Conservation (phyloP, 2,888 invertebrate genomes). For the Drosophila testacea region DNA sequence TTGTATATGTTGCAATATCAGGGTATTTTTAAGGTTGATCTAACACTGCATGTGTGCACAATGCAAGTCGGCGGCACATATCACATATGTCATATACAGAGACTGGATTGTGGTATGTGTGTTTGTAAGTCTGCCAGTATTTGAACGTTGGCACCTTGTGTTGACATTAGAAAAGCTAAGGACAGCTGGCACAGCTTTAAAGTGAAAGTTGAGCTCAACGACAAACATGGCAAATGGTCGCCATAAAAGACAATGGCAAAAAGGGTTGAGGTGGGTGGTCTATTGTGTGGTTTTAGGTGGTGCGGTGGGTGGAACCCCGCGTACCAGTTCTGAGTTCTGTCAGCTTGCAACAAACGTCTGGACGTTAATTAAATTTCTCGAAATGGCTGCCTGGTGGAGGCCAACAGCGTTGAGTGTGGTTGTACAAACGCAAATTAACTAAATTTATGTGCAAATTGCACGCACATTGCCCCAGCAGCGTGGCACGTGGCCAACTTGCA, state of each 20-base stretch:
- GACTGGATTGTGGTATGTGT: slow-evolving; percentile 11
- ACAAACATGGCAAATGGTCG: slow-evolving; percentile 39
- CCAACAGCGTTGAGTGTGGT: slow-evolving; percentile 14
- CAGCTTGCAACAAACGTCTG: slow-evolving; percentile 34
- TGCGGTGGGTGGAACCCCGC: not conserved
- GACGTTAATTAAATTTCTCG: slow-evolving; percentile 57
- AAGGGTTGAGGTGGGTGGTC: slow-evolving; percentile 9
- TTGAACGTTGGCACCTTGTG: slow-evolving; percentile 50
- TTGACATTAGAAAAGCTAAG: slow-evolving; percentile 34
- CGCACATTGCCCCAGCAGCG: slow-evolving; percentile 50
- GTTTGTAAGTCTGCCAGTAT: slow-evolving; percentile 10
- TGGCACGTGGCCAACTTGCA: slow-evolving; percentile 40
- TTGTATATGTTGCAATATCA: not conserved
- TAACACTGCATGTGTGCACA: slow-evolving; percentile 8
- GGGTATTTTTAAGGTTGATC: slow-evolving; percentile 12
- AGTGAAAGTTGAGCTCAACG: slow-evolving; percentile 45
- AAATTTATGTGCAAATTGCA: slow-evolving; percentile 62
- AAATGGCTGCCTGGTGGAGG: slow-evolving; percentile 19
- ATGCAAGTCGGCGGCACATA: slow-evolving; percentile 23
- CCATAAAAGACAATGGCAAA: slow-evolving; percentile 44
- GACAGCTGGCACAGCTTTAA: slow-evolving; percentile 44
- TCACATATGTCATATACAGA: not conserved
- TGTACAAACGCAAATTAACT: slow-evolving; percentile 50
- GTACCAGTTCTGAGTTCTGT: slow-evolving; percentile 9
- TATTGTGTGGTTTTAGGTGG: not conserved